Conservation (phyloP, 2,113 vertebrate species). For the Microcebus lehilahytsara region DNA sequence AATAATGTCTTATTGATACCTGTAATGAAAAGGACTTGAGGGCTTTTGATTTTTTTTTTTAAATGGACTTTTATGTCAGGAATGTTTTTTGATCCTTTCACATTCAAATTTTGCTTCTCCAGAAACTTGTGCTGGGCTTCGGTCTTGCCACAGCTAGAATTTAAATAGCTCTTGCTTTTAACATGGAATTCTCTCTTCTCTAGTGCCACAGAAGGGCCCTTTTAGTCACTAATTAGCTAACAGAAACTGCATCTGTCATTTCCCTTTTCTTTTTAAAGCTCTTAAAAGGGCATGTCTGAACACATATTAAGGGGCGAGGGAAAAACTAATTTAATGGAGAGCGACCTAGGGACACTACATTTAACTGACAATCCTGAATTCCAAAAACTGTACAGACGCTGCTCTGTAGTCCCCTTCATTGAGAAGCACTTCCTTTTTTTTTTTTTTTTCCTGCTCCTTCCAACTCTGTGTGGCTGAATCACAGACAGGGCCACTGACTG, state of each 20-base stretch:
- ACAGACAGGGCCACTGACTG: background rate
- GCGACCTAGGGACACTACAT: background rate
- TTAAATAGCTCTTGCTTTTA: constrained; percentile 64
- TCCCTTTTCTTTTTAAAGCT: background rate
- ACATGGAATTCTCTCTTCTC: constrained; percentile 56
- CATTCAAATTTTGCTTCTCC: constrained; percentile 74
- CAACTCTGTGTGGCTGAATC: too few species aligned
- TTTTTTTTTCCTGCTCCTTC: background rate
- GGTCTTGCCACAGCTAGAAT: constrained; percentile 54
- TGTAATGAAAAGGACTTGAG: constrained; percentile 72
- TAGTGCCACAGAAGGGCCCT: constrained; percentile 53
- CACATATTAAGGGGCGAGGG: background rate
- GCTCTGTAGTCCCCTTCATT: rapidly evolving
- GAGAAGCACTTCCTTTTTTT: background rate
- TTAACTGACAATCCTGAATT: background rate
- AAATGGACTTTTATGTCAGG: constrained; percentile 73
- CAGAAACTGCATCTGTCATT: constrained; percentile 42
- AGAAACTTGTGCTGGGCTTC: constrained; percentile 58
- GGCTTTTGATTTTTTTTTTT: constrained; percentile 69
- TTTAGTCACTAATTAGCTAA: constrained; percentile 69
- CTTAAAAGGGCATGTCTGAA: constrained; percentile 43
- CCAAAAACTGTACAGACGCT: background rate
- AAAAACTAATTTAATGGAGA: background rate
- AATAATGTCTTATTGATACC: constrained; percentile 71
- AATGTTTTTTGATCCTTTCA: constrained; percentile 75